Base-by-base conservation (phyloP, 2,888 invertebrate species). In the Cephus sareptanus region DNA sequence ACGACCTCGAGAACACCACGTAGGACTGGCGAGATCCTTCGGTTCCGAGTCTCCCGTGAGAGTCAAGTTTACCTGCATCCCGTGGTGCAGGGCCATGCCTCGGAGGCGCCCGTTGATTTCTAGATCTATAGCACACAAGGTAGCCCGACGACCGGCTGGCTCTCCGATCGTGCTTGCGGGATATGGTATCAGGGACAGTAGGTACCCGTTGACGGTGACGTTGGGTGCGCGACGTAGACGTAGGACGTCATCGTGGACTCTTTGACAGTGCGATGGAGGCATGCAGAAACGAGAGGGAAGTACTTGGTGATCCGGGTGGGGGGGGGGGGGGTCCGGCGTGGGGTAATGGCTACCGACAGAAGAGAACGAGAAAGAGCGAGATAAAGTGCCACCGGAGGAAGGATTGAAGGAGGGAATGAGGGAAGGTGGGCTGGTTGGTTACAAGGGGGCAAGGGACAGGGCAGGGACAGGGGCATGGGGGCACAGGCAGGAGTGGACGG, bases 401-500 rank as follows among this genome's bases (percentile, higher is more conserved):
- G 23, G 56, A 56, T 56, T 0, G 56, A 23, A 56, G n/a, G 77
- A 56, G 75, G 68, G 33, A 34, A 77, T 74, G 80, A 37, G 68
- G 69, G 74, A 75, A n/a, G 56, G 56, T 56, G 56, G 56, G 56
- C 23, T 71, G 71, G 33, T 71, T 33, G 71, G 33, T 31, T 34
- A 34, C 31, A 31, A 71, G 71, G 33, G 71, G 71, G 71, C 71
- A 71, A 71, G 33, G 71, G 71, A 34, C 31, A 33, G 30, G 68
- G 75, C 31, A 33, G 30, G 68, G 75, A 34, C 74, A 76, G 68
- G 76, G 69, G 34, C 31, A 77, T 73, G 80, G 33, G 69, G 56
- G 73, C 73, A n/a, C 78, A 85, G 85, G 85, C 83, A 87, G 86
- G 87, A 88, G 89, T 89, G 89, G 89, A 87, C 87, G 87, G 87